Percentiles rank a stretch among this genome's conserved stretches.
Evolutionary conservation across 1,140 invertebrate genomes (phyloP).

Genomic region (Nautilus pompilius): DNA sequence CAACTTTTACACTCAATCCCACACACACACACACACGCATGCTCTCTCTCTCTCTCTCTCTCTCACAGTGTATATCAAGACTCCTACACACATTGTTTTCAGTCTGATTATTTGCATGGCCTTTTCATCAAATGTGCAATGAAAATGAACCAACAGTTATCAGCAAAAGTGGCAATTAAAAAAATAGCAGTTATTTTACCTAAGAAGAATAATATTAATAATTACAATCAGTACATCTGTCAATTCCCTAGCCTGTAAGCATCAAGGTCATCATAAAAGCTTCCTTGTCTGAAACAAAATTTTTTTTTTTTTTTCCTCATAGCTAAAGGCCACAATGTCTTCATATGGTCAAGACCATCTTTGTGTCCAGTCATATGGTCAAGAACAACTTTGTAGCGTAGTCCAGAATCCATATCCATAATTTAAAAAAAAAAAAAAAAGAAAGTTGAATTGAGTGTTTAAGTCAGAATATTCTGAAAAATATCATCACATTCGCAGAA

Average conservation of each 20-base stretch:
- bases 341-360: too few species aligned
- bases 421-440: neutral
- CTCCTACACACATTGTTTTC: too few species aligned
- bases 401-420: neutral
- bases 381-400: neutral
- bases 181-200: constrained; percentile 5
- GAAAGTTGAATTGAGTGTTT: neutral
- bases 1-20: too few species aligned
- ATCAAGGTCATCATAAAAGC: neutral
- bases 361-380: neutral
- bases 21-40: too few species aligned
- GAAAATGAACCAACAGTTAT: neutral
- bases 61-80: too few species aligned
- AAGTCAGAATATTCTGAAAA: neutral
- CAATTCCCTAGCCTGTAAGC: neutral
- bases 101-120: too few species aligned
- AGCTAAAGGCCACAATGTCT: too few species aligned
- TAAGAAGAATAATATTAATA: neutral
- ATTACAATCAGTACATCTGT: neutral
- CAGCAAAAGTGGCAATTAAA: neutral
- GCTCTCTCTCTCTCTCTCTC: too few species aligned
- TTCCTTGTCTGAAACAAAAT: neutral
- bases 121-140: too few species aligned
- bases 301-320: neutral
- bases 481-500: constrained; percentile 1